Evolutionary conservation across 2,113 vertebrate genomes (phyloP).

Genomic region (Ivindomyrus marchei): DNA sequence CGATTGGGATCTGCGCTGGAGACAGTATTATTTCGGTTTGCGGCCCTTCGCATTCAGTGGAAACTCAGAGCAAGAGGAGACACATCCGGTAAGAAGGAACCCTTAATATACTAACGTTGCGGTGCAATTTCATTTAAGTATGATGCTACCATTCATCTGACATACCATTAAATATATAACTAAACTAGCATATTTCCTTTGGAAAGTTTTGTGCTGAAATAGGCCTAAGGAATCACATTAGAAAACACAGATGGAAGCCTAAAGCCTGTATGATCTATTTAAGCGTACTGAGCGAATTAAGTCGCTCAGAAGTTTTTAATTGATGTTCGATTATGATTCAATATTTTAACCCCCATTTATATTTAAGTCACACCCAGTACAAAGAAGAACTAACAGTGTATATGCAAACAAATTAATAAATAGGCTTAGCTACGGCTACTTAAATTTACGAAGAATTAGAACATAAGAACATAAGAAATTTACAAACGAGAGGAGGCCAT

Average conservation of each 20-base stretch:
- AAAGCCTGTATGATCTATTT: background rate
- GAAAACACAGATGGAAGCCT: background rate
- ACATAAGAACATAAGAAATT: too few relatives aligned
- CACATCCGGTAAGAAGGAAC: background rate
- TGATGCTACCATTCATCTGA: background rate
- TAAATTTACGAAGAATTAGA: background rate
- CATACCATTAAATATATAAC: background rate
- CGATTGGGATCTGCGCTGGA: conserved; percentile 35
- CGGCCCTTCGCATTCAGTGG: background rate
- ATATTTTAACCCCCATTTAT: background rate
- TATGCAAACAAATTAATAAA: background rate
- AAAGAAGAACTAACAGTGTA: background rate
- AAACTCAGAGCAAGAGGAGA: background rate
- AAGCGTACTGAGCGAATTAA: background rate
- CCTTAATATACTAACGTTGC: background rate
- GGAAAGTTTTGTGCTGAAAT: background rate
- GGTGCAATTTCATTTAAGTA: background rate
- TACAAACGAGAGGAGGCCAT: too few relatives aligned
- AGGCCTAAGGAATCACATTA: background rate
- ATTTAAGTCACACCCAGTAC: background rate
- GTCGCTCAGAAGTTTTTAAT: background rate
- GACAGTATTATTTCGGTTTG: background rate
- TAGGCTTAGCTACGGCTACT: background rate
- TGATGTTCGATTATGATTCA: background rate
- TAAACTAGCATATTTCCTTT: background rate